Evolutionary conservation across 2,797 vertebrate genomes (phyloP), one percentile per base, ranked within the genome.

Genomic region (Argyrosomus regius): DNA sequence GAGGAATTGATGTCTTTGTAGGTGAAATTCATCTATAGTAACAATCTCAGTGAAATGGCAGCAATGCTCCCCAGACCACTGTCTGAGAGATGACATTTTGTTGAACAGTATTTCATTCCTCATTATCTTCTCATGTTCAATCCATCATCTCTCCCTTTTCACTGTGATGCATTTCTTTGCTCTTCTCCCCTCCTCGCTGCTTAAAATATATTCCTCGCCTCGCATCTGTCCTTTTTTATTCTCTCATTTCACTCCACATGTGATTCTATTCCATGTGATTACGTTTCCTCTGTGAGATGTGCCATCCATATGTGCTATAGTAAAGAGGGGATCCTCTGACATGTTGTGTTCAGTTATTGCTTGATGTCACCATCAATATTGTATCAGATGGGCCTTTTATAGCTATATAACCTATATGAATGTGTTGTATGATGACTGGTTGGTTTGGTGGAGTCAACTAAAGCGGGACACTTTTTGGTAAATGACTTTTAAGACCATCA

Each of bases 71-170:
- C 83, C 66, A 78, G 86, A 90, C 90, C 84, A 77, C 60, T 80
- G 89, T 90, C 86, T 85, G 89, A 86, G 75, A 84, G 87, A 89
- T 90, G 90, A 91, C 91, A 92, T 92, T 91, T 91, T 84, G 80
- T 90, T 88, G 82, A 88, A 80, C 84, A 88, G 84, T 75, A 83
- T 91, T 88, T 92, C 88, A 91, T 91, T 91, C 85, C 86, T 92
- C 89, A 92, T 93, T 94, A 93, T 92, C 87, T 83, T 78, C 78
- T 89, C 78, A 70, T 81, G 69, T 78, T 89, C 86, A 83, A 87
- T 89, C 87, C 82, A 64, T 88, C 89, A 78, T 85, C 41, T 60
- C 60, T 75, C n/a, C 76, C 49, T 73, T 81, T 78, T 63, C 72
- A 78, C 67, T n/a, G 68, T 59, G 46, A 65, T 71, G 72, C 72